Evolutionary conservation across 1,140 invertebrate species (phyloP).

Genomic region (Papilio aristodemus): DNA sequence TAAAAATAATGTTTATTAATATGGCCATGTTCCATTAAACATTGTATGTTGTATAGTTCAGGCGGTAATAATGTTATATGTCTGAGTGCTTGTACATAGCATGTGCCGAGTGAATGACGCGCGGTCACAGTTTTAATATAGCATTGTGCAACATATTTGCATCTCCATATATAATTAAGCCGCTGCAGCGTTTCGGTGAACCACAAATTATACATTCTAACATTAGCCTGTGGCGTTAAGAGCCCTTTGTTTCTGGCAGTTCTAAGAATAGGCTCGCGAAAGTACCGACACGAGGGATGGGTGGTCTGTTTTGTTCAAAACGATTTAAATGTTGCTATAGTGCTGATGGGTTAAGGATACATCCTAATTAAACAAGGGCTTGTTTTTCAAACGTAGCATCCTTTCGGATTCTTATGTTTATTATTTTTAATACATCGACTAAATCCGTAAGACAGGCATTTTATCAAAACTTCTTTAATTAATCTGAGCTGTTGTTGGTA

Average conservation of each 20-base stretch:
- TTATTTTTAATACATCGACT: no score
- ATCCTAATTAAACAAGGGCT: constrained; percentile 18
- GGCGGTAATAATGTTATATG: constrained; percentile 6
- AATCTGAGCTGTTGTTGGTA: no score
- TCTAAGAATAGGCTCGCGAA: constrained; percentile 35
- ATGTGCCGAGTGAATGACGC: constrained; percentile 4
- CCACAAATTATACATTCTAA: constrained; percentile 40
- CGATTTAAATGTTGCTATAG: constrained; percentile 32
- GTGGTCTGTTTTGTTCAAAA: constrained; percentile 35
- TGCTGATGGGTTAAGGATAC: not conserved
- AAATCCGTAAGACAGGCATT: no score
- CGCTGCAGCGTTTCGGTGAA: constrained; percentile 33
- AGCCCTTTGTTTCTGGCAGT: constrained; percentile 43
- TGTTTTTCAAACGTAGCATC: not conserved
- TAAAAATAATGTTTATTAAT: not conserved
- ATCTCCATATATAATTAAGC: constrained; percentile 47
- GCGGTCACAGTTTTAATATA: constrained; percentile 26
- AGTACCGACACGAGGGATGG: constrained; percentile 8
- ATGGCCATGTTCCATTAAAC: not conserved
- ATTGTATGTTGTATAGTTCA: not conserved
- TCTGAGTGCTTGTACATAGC: not conserved
- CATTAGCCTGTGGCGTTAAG: constrained; percentile 36
- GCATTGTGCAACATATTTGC: constrained; percentile 37
- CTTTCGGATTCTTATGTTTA: no score
- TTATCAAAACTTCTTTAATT: no score